Evolutionary conservation across 2,113 vertebrate genomes (phyloP).

Genomic region (Callipepla squamata): DNA sequence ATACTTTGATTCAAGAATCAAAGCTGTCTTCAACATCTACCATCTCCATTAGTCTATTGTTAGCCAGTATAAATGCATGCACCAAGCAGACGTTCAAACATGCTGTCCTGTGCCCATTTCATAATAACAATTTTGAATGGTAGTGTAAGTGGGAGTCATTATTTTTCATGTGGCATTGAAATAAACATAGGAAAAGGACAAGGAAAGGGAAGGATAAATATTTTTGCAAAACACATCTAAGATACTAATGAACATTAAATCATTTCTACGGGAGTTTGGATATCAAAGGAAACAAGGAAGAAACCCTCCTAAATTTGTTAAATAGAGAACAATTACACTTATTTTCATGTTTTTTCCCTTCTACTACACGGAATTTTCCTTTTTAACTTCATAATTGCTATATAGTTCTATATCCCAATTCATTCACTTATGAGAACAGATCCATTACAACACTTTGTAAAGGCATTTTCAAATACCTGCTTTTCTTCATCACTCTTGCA

Average conservation of each 20-base stretch:
- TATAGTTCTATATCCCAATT: constrained; percentile 67
- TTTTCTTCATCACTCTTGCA: constrained; percentile 51
- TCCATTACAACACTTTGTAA: constrained; percentile 49
- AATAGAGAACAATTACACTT: background rate
- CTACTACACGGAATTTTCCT: constrained; percentile 18
- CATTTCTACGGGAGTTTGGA: constrained; percentile 7
- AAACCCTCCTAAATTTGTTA: constrained; percentile 20
- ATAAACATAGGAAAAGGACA: constrained; percentile 54
- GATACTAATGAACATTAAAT: constrained; percentile 16
- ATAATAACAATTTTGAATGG: background rate
- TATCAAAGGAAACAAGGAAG: constrained; percentile 34
- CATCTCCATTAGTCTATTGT: background rate
- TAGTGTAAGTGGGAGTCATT: background rate
- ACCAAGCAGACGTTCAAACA: background rate
- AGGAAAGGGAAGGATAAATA: constrained; percentile 53
- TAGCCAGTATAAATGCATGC: background rate
- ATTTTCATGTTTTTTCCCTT: background rate
- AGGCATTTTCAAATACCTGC: constrained; percentile 41
- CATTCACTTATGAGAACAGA: constrained; percentile 66
- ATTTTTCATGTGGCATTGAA: constrained; percentile 31
- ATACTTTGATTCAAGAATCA: background rate
- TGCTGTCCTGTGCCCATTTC: background rate
- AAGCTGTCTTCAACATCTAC: background rate
- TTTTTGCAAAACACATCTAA: constrained; percentile 23
- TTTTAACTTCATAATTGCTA: constrained; percentile 44